These are phyloP conservation scores for Aurelia aurita DNA, from an alignment of 30 jellyfish, hydroid and myxozoan species.

Conservation along the genomic window DNA sequence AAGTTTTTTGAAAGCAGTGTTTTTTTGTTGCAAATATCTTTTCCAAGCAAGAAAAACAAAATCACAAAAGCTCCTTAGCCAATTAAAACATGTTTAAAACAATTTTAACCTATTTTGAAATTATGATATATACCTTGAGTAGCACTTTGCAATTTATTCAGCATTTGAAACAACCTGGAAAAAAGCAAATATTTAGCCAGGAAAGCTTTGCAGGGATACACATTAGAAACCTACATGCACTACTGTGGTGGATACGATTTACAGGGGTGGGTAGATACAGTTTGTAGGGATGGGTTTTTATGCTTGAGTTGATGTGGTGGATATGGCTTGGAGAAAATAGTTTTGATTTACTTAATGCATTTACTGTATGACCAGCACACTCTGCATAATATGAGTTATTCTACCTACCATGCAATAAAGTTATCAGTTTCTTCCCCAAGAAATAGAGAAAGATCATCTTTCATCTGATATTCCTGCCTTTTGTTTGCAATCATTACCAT, in stretches of 20 bases:
- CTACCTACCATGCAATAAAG: slow-evolving; percentile 81
- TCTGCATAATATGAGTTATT: too few species aligned
- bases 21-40: background rate
- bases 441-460: slow-evolving; percentile 84
- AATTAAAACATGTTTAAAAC: background rate
- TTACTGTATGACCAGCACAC: too few species aligned
- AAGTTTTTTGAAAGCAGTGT: background rate
- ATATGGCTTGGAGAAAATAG: too few species aligned
- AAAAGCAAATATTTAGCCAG: too few species aligned
- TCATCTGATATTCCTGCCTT: slow-evolving; percentile 78
- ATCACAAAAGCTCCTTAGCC: background rate
- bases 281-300: too few species aligned
- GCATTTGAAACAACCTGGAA: slow-evolving; percentile 70
- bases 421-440: slow-evolving; percentile 90
- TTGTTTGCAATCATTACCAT: slow-evolving; percentile 97
- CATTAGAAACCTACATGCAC: too few species aligned
- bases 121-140: slow-evolving; percentile 57
- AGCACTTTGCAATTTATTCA: slow-evolving; percentile 69
- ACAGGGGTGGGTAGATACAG: too few species aligned
- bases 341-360: too few species aligned
- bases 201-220: too few species aligned
- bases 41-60: background rate
- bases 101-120: background rate
- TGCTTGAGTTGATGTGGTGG: too few species aligned
- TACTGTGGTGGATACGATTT: too few species aligned